phyloP scores from a whole-genome alignment of 2,797 vertebrate species.

The Antennarius maculatus region DNA sequence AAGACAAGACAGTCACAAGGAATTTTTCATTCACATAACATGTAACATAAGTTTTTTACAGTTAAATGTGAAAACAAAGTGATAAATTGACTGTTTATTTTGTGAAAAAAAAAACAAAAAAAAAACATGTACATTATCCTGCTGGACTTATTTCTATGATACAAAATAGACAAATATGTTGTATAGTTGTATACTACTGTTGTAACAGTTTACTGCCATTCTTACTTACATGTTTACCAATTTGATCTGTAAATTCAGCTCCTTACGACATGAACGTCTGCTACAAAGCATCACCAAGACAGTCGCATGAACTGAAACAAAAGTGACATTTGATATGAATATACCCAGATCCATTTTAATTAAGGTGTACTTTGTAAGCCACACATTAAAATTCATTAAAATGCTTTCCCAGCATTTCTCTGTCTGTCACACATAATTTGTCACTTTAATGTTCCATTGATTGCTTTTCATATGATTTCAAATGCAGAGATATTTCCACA shows the following conservation, averaged over 20 bases:
- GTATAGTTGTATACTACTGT: no score
- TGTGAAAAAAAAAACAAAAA: no score
- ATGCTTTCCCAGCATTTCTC: conserved; percentile 63
- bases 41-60: no score
- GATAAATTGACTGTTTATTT: no score
- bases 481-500: conserved; percentile 68
- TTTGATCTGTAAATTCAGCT: conserved; percentile 2
- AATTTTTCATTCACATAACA: no score
- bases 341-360: conserved; percentile 69
- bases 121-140: no score
- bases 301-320: conserved; percentile 41
- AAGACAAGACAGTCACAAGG: no score
- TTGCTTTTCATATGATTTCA: conserved; percentile 78
- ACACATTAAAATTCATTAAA: conserved; percentile 71
- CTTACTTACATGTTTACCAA: conserved; percentile 1
- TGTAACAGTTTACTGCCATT: no score
- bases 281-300: conserved; percentile 28
- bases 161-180: no score
- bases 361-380: conserved; percentile 59
- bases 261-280: conserved; percentile 27
- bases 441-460: conserved; percentile 78
- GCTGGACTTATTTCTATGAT: no score
- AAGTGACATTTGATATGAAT: conserved; percentile 55
- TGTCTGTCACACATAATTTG: conserved; percentile 64
- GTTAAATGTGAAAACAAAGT: no score